A percentile compares a stretch with the other conserved stretches of the same genome.
phyloP scores from a whole-genome alignment of 2,113 vertebrate genomes.

The Dipodomys spectabilis region DNA sequence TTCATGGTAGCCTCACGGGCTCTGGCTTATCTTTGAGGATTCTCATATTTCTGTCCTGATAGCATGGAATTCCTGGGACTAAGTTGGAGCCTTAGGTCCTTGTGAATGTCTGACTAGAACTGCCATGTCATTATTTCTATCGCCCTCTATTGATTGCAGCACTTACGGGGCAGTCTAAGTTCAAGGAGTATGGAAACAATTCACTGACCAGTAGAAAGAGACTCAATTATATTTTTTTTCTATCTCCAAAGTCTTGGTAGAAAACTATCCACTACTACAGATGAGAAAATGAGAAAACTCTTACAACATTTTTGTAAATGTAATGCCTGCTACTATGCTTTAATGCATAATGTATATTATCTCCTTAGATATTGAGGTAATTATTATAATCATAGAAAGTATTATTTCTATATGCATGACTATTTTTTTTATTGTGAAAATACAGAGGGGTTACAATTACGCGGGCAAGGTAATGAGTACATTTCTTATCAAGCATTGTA shows the following conservation, averaged over 20 bases:
- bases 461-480: no score
- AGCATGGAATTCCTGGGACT: not conserved
- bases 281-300: not conserved
- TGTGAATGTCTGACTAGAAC: not conserved
- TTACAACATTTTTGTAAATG: not conserved
- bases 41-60: not conserved
- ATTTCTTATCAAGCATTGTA: no score
- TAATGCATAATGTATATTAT: not conserved
- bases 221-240: not conserved
- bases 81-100: not conserved
- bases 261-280: not conserved
- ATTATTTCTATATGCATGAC: no score
- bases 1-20: accelerated
- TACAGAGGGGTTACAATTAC: no score
- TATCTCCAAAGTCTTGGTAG: not conserved
- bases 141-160: not conserved
- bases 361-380: not conserved
- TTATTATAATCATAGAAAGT: no score
- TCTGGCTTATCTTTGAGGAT: not conserved
- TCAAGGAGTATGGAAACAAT: not conserved
- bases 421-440: no score
- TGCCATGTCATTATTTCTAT: not conserved
- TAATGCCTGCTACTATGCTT: not conserved
- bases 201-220: not conserved
- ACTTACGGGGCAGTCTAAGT: not conserved